phyloP scores from a whole-genome alignment of 2,113 vertebrate genomes.

The Pterocles orientalis region DNA sequence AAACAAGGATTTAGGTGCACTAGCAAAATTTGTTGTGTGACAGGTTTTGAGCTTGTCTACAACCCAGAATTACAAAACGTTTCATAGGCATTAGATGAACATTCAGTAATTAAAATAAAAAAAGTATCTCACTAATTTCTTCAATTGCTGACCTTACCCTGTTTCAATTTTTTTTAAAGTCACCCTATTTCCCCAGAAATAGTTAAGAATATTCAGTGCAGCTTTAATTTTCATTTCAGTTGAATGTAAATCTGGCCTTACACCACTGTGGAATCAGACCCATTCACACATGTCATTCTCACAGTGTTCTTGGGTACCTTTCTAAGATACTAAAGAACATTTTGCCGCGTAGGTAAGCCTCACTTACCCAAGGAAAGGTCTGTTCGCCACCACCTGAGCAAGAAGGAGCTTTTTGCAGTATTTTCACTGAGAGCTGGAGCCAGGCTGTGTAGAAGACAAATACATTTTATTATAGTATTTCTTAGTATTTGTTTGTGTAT shows the following conservation, averaged over 20 bases:
- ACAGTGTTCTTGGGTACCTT: not conserved
- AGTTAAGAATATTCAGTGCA: not conserved
- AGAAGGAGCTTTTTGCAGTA: not conserved
- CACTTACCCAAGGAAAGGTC: constrained; percentile 7
- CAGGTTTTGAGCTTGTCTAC: not conserved
- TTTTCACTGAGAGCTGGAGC: not conserved
- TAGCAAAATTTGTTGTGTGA: not conserved
- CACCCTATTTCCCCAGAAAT: not conserved
- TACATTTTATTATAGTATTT: not conserved
- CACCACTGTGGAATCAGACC: not conserved
- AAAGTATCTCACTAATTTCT: not conserved
- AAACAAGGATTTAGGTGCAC: not conserved
- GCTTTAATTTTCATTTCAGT: not conserved
- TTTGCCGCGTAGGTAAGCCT: not conserved
- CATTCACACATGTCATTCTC: not conserved
- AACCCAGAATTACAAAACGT: not conserved
- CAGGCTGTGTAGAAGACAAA: not conserved
- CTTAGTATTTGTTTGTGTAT: not conserved
- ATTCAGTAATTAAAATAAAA: not conserved
- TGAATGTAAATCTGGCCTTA: not conserved
- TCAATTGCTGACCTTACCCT: not conserved
- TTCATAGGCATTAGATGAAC: not conserved
- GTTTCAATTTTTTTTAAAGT: not conserved
- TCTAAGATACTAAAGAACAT: not conserved
- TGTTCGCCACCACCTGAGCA: not conserved